These are phyloP conservation scores for Suricata suricatta DNA, from an alignment of 2,113 vertebrate genomes.

Conservation along the genomic window DNA sequence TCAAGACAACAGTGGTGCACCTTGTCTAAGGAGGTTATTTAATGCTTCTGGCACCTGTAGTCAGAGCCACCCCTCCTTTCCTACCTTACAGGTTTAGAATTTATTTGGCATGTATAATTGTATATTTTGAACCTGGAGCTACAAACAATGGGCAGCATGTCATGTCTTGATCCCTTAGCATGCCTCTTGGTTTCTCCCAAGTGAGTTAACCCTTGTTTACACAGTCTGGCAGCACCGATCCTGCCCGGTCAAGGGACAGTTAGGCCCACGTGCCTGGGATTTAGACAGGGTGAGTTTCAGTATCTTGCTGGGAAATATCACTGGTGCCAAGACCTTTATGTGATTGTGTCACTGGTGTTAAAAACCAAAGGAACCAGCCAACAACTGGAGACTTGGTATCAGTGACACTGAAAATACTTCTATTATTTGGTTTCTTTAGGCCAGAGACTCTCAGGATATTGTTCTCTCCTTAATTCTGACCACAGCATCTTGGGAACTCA, in stretches of 20 bases:
- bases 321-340: neutral
- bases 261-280: neutral
- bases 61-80: conserved; percentile 83
- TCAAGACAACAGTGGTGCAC: conserved; percentile 89
- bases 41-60: conserved; percentile 90
- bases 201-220: conserved; percentile 83
- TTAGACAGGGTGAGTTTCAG: neutral
- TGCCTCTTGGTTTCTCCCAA: conserved; percentile 80
- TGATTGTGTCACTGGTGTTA: neutral
- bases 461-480: neutral
- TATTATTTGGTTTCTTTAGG: neutral
- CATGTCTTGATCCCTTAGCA: conserved; percentile 85
- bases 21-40: conserved; percentile 90
- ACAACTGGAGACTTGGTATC: neutral
- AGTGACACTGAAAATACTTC: neutral
- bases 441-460: neutral
- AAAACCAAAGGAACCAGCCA: neutral
- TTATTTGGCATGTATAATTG: conserved; percentile 90
- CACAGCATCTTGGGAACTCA: neutral
- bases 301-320: neutral
- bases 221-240: neutral
- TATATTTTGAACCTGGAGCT: conserved; percentile 88
- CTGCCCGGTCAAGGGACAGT: neutral
- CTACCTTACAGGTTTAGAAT: conserved; percentile 88
- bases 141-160: conserved; percentile 89